These are phyloP conservation scores for Smittia aterrima DNA, from an alignment of 2,888 invertebrate species.

Conservation along the genomic window DNA sequence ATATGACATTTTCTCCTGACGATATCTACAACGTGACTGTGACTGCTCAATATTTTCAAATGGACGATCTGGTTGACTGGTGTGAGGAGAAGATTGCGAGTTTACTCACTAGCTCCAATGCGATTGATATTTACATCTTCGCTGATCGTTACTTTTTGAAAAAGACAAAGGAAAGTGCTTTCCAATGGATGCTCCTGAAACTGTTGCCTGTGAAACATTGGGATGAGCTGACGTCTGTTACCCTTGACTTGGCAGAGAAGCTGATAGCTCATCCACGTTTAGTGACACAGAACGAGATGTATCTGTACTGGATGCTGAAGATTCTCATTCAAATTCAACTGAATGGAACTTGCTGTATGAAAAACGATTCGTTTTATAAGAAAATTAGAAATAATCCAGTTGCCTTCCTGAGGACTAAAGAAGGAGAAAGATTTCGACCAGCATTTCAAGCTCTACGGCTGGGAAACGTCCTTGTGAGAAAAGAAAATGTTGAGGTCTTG, in stretches of 20 bases:
- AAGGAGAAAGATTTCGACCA: background rate
- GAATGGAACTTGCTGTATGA: background rate
- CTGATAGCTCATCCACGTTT: constrained; percentile 14
- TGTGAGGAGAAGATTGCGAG: constrained; percentile 9
- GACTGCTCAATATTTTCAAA: constrained; percentile 31
- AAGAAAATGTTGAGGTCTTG: constrained; percentile 20
- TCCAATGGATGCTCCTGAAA: constrained; percentile 27
- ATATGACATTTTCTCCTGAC: background rate
- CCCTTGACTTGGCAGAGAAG: background rate
- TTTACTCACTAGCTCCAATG: background rate
- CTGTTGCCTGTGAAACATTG: constrained; percentile 24
- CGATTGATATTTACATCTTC: constrained; percentile 24
- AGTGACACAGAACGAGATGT: constrained; percentile 29
- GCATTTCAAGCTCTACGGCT: constrained; percentile 6
- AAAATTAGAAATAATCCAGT: background rate
- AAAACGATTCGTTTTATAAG: constrained; percentile 4
- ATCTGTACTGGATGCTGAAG: constrained; percentile 3
- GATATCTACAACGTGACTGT: constrained; percentile 14
- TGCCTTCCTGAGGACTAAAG: background rate
- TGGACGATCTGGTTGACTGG: background rate
- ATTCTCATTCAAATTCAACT: constrained; percentile 25
- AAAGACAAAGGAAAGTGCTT: constrained; percentile 16
- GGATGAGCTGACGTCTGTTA: constrained; percentile 3
- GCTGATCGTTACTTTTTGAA: constrained; percentile 25
- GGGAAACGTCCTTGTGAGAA: background rate